Base-by-base conservation (phyloP, 1,140 invertebrate genomes). In the Eulimnadia texana region DNA sequence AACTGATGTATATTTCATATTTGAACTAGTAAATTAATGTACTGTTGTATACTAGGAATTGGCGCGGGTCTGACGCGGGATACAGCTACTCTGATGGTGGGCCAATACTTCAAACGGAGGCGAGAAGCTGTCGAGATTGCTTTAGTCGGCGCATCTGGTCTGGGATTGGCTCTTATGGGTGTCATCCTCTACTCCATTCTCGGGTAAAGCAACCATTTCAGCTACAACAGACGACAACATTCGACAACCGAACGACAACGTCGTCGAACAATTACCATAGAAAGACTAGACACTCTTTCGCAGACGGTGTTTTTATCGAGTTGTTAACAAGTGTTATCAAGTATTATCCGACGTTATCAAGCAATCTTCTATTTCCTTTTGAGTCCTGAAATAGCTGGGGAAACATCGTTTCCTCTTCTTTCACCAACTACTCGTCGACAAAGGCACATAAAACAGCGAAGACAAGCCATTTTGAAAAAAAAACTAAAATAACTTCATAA, bases 81-180 rank as follows among this genome's bases (percentile, higher is more conserved):
- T 72, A 89, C 88, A 66, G 88, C 88, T 6, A 89, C 85, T 13
- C 72, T 93, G 64, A 92, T 93, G 86, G 84, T 93, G 54, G 89
- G 88, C 2, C 88, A 92, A 69, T 93, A 92, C 73, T 93, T 93
- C 78, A 90, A 90, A 69, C 71, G 85, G 63, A 78, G 82, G 67
- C 74, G 90, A 60, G 88, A 92, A 72, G 78, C 89, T 50, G 89
- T 92, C 20, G 90, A 93, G 73, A 86, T 92, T 68, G 84, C 90
- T 68, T 84, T 91, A 56, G 83, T 90, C 16, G 84, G 85, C 47
- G 88, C 87, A 63, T 89, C 84, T 65, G 90, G 90, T 1, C 72
- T 90, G 3, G 90, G 90, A 25, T 84, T 92, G 50, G 82, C 85
- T 1, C 74, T 90, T 16, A 88, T 91, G 83, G 87, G 88, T 2